Conservation (phyloP, 2,113 vertebrate genomes). For the Climacteris rufus region DNA sequence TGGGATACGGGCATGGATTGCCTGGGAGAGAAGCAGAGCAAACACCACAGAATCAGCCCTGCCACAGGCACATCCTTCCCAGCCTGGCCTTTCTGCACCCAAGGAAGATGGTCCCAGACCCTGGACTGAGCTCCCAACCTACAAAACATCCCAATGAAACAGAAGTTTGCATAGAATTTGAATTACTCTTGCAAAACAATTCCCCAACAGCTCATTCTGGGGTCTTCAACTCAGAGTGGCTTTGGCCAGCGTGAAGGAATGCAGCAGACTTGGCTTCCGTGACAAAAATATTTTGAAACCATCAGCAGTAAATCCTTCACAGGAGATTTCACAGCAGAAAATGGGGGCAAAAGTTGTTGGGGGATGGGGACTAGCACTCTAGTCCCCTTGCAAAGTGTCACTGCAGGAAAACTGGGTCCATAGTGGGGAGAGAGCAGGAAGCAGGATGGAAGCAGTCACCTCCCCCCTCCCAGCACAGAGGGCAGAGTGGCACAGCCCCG, state of each 20-base stretch:
- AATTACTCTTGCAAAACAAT: background rate
- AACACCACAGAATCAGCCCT: background rate
- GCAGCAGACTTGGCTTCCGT: background rate
- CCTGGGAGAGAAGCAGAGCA: background rate
- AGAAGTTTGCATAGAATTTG: background rate
- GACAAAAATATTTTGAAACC: background rate
- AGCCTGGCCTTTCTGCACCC: background rate
- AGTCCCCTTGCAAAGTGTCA: background rate
- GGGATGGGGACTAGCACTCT: background rate
- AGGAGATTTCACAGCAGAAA: background rate
- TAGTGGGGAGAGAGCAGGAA: background rate
- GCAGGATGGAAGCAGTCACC: background rate
- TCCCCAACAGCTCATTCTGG: background rate
- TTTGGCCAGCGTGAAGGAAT: background rate
- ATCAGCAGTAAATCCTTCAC: background rate
- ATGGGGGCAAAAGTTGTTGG: background rate
- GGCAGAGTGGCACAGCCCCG: background rate
- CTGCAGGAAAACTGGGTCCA: background rate
- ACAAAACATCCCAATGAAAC: background rate
- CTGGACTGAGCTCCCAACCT: background rate
- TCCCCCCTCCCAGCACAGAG: background rate
- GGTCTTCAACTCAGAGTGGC: background rate
- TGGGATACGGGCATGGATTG: rapidly evolving
- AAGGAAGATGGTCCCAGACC: background rate
- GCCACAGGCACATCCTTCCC: rapidly evolving